phyloP scores from a whole-genome alignment of 1,140 invertebrate genomes.

The Orius laevigatus region DNA sequence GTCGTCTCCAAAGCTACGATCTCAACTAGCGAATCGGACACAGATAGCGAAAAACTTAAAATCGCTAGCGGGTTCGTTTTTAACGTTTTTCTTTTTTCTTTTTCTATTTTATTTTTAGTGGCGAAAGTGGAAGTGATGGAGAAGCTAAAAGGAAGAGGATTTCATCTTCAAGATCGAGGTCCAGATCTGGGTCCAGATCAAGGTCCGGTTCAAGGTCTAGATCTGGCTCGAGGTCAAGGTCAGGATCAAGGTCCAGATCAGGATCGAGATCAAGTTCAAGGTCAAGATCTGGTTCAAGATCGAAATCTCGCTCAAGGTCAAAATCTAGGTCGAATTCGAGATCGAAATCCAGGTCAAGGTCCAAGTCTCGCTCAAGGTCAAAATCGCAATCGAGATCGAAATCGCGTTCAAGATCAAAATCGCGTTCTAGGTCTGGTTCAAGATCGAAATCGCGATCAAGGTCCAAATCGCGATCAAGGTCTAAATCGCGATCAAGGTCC shows the following conservation, averaged over 20 bases:
- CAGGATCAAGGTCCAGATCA: constrained; percentile 12
- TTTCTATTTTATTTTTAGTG: constrained; percentile 18
- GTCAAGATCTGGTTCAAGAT: neutral
- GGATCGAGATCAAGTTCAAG: constrained; percentile 10
- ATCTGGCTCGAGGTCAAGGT: constrained; percentile 25
- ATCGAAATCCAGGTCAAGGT: constrained; percentile 19
- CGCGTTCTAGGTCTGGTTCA: constrained; percentile 16
- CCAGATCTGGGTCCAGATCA: constrained; percentile 18
- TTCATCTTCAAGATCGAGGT: constrained; percentile 23
- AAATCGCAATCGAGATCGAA: constrained; percentile 20
- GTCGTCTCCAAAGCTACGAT: constrained; percentile 91
- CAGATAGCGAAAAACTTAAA: constrained; percentile 47
- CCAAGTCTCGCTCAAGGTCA: constrained; percentile 24
- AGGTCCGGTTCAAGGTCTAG: constrained; percentile 20
- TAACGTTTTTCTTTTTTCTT: neutral
- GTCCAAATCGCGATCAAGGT: constrained; percentile 20
- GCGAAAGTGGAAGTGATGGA: constrained; percentile 25
- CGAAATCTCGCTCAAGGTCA: constrained; percentile 23
- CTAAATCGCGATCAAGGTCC: constrained; percentile 25
- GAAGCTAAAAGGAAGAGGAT: constrained; percentile 31
- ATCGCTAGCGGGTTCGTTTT: constrained; percentile 36
- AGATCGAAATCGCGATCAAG: constrained; percentile 18
- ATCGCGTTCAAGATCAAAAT: constrained; percentile 25
- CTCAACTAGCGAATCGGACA: constrained; percentile 84
- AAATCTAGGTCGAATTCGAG: constrained; percentile 22